phyloP scores from a whole-genome alignment of 2,888 invertebrate genomes.

The Micoletzkya japonica region DNA sequence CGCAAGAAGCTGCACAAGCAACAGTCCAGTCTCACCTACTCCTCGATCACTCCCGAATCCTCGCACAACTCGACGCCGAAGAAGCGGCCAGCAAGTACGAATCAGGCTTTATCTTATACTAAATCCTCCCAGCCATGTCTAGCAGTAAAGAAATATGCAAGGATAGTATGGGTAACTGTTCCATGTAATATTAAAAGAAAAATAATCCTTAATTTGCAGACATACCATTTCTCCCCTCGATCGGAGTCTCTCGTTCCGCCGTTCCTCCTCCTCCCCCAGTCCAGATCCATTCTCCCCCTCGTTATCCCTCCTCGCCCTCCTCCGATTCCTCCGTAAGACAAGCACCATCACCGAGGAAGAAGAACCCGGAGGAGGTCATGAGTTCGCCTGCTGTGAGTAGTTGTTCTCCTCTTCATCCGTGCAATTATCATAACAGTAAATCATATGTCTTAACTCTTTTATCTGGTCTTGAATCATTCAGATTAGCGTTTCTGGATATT shows the following conservation, averaged over 20 bases:
- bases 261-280: background rate
- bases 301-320: background rate
- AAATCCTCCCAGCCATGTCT: too few relatives aligned
- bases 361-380: background rate
- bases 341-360: background rate
- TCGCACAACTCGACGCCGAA: slow-evolving; percentile 1
- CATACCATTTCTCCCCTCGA: background rate
- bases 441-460: too few relatives aligned
- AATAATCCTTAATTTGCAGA: background rate
- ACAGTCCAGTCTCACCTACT: slow-evolving; percentile 18
- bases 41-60: slow-evolving; percentile 1
- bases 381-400: too few relatives aligned
- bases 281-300: too few relatives aligned
- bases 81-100: background rate
- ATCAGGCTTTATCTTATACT: too few relatives aligned
- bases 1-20: background rate
- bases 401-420: too few relatives aligned
- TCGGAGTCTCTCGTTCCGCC: background rate
- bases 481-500: too few relatives aligned
- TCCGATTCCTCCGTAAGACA: background rate
- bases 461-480: too few relatives aligned
- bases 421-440: too few relatives aligned
- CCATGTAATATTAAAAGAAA: too few relatives aligned
- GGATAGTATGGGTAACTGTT: too few relatives aligned
- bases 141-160: too few relatives aligned